Base-by-base conservation (phyloP, 2,113 vertebrate species). In the Cheirogaleus medius region DNA sequence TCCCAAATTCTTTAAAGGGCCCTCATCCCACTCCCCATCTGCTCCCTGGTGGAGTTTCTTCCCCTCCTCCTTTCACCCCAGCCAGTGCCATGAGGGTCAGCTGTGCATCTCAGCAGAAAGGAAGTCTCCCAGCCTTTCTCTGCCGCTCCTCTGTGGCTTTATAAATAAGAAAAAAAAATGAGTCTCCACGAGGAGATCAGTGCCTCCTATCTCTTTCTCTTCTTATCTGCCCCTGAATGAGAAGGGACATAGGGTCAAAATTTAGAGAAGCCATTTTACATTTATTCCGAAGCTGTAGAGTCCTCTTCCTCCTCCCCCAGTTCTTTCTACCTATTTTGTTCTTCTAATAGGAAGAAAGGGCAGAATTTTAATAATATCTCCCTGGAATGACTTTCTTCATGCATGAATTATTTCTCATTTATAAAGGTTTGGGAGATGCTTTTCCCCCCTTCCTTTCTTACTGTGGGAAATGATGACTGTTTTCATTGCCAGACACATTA, bases 351-450 rank as follows among this genome's bases (percentile, higher is more conserved):
- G 66, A 74, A 93, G 94, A 97, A 92, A 97, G 37, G 74, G 32
- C 34, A 86, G 13, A 91, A 88, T 91, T 98, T 97, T 95, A 97
- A 97, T 97, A 97, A 87, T 97, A 94, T 95, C 78, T 90, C 52
- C 68, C 87, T n/a, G 82, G 90, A 97, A 97, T 84, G 90, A 92
- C 95, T 97, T 32, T 96, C 97, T 71, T 29, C 37, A 27, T 97
- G 97, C 95, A 95, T 95, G 96, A 97, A 97, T 92, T 89, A 87
- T 60, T 96, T 96, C 93, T 98, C 73, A 90, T 97, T 98, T 98
- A 87, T 74, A 73, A 97, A 73, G 82, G 68, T 96, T 81, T 93
- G 76, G 81, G 69, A 77, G 85, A 69, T 60, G 63, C 76, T 54
- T 69, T 73, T 47, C 3, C 29, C 20, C 49, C 11, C 18, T 7